A percentile compares a stretch with the other conserved stretches of the same genome.
phyloP scores from a whole-genome alignment of 2,888 invertebrate genomes.

The Cerastoderma edule region DNA sequence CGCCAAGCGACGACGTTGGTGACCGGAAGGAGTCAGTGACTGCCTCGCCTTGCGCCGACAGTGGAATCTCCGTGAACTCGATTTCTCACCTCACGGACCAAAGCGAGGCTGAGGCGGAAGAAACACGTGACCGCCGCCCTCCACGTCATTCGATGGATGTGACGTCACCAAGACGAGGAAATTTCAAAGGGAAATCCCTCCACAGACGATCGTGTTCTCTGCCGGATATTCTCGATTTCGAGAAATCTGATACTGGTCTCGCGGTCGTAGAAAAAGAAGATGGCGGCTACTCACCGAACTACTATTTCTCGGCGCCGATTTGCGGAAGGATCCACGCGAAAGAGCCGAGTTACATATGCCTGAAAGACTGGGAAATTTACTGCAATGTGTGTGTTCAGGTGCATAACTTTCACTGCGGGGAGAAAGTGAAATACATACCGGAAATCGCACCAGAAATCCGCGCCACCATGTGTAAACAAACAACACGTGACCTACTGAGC shows the following conservation, averaged over 20 bases:
- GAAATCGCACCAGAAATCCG: constrained; percentile 54
- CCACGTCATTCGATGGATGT: constrained; percentile 28
- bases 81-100: constrained; percentile 4
- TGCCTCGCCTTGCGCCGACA: constrained; percentile 19
- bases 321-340: constrained; percentile 48
- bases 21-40: constrained; percentile 18
- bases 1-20: constrained; percentile 12
- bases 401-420: constrained; percentile 57
- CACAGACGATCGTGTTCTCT: constrained; percentile 49
- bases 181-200: constrained; percentile 7
- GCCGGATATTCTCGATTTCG: constrained; percentile 55
- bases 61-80: constrained; percentile 28
- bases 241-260: constrained; percentile 18
- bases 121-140: background rate
- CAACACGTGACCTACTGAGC: constrained; percentile 37
- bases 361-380: constrained; percentile 60
- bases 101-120: constrained; percentile 13
- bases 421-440: constrained; percentile 58
- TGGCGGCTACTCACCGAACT: background rate
- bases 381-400: constrained; percentile 51
- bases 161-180: constrained; percentile 6
- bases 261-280: background rate
- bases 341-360: constrained; percentile 51
- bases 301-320: constrained; percentile 20
- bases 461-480: constrained; percentile 34